Conservation (phyloP, 2,797 vertebrate species). For the Anniella stebbinsi region DNA sequence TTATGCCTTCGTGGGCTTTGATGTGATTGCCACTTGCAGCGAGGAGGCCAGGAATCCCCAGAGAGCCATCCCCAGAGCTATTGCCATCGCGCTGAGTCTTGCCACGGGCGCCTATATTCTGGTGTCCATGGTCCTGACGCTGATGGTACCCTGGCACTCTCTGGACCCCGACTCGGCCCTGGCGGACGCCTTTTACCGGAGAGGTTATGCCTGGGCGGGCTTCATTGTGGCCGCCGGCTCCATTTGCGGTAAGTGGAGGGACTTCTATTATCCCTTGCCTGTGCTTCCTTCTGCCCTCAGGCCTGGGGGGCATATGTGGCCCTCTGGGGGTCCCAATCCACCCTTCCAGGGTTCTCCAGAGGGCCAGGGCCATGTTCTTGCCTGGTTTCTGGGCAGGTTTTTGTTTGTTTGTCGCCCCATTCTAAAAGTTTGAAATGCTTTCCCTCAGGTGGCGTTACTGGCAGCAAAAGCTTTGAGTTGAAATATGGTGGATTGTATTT, state of each 20-base stretch:
- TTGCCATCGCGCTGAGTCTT: conserved; percentile 88
- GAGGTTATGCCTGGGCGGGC: conserved; percentile 95
- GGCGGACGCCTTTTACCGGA: conserved; percentile 92
- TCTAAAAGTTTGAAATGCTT: too few species aligned
- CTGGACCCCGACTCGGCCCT: conserved; percentile 93
- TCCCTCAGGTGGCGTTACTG: too few species aligned
- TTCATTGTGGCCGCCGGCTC: conserved; percentile 92
- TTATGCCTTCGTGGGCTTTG: conserved; percentile 96
- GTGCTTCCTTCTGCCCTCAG: neutral
- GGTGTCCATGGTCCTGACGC: conserved; percentile 91
- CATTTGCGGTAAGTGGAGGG: conserved; percentile 90
- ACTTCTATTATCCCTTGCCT: too few species aligned
- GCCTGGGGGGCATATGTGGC: too few species aligned
- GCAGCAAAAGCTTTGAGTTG: too few species aligned
- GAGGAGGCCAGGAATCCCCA: conserved; percentile 94
- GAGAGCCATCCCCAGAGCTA: conserved; percentile 90
- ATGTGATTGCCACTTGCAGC: conserved; percentile 93
- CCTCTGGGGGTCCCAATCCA: too few species aligned
- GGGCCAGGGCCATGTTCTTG: too few species aligned
- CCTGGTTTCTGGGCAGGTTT: too few species aligned
- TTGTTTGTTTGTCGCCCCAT: too few species aligned
- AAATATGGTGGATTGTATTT: too few species aligned
- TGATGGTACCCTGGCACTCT: conserved; percentile 95
- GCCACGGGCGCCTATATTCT: conserved; percentile 91
- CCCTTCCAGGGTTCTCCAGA: neutral